These are phyloP conservation scores for Anthoptus insignis DNA, from an alignment of 2,888 invertebrate species.

Conservation along the genomic window DNA sequence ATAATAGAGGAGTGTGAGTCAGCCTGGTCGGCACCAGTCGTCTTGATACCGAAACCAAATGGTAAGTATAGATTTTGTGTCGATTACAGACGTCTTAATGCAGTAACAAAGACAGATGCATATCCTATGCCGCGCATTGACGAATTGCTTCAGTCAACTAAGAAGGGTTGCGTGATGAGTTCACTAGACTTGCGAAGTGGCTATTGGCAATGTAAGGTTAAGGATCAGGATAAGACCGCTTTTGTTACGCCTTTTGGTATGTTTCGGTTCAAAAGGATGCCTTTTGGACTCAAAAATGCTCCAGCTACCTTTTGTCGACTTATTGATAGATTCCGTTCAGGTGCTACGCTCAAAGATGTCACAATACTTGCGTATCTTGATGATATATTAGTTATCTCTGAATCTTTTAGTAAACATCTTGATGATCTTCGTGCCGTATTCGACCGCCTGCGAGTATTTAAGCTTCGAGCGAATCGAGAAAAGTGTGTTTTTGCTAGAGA, in stretches of 20 bases:
- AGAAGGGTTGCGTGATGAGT: not conserved
- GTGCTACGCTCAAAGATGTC: conserved; percentile 42
- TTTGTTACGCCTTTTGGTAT: conserved; percentile 5
- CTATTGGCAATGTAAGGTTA: not conserved
- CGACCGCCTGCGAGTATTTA: conserved; percentile 47
- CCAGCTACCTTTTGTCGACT: conserved; percentile 3
- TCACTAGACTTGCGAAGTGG: not conserved
- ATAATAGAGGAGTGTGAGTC: conserved; percentile 61
- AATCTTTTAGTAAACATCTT: conserved; percentile 47
- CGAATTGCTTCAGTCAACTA: conserved; percentile 6
- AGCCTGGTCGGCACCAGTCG: conserved; percentile 59
- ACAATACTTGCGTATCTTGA: conserved; percentile 55
- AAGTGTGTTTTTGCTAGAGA: conserved; percentile 50
- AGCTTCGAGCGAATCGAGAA: conserved; percentile 51
- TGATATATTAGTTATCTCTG: conserved; percentile 54
- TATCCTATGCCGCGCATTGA: conserved; percentile 14
- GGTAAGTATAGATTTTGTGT: conserved; percentile 41
- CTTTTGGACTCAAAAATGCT: conserved; percentile 1
- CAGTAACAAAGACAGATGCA: conserved; percentile 7
- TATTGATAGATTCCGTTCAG: conserved; percentile 30
- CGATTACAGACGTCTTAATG: conserved; percentile 14
- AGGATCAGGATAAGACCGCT: not conserved
- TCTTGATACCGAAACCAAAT: conserved; percentile 59
- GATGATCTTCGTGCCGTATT: conserved; percentile 51
- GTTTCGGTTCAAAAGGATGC: conserved; percentile 6